Conservation (phyloP, 23 tunicate genomes). For the Diplosoma virens region DNA sequence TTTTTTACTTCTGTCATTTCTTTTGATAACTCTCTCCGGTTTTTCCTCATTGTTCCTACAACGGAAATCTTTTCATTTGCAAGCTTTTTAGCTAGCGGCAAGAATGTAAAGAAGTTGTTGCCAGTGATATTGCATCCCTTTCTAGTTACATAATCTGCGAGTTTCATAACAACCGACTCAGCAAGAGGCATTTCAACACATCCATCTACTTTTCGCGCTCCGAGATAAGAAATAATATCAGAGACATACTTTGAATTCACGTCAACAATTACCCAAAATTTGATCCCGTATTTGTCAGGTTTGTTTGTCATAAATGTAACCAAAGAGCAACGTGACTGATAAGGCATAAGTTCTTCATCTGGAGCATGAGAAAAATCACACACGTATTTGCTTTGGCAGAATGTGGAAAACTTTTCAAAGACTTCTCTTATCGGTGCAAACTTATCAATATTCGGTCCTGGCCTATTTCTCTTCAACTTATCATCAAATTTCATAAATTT, state of each 20-base stretch:
- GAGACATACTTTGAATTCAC: slow-evolving; percentile 6
- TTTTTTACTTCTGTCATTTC: slow-evolving; percentile 10
- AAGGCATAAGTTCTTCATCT: slow-evolving; percentile 13
- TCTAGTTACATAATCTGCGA: background rate
- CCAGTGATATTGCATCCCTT: slow-evolving; percentile 8
- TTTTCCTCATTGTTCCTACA: slow-evolving; percentile 9
- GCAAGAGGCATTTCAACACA: background rate
- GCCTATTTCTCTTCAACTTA: background rate
- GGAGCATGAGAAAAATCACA: slow-evolving; percentile 8
- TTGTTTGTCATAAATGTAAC: slow-evolving; percentile 6
- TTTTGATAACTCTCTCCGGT: slow-evolving; percentile 3
- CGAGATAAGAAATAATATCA: background rate
- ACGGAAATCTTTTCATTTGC: background rate
- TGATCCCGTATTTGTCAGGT: background rate
- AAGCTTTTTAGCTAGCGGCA: slow-evolving; percentile 3
- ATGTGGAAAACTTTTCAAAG: background rate
- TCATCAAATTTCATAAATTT: slow-evolving; percentile 14
- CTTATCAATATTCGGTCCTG: background rate
- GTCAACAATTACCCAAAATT: slow-evolving; percentile 12
- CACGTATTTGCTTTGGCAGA: slow-evolving; percentile 8
- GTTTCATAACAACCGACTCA: slow-evolving; percentile 8
- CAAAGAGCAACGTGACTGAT: background rate
- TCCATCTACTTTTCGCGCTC: slow-evolving; percentile 1
- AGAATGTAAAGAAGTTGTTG: background rate
- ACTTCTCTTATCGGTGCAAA: slow-evolving; percentile 12